Evolutionary conservation across 2,888 invertebrate genomes (phyloP), one percentile per base, ranked within the genome.

Genomic region (Hydrotaea cyrtoneurina): DNA sequence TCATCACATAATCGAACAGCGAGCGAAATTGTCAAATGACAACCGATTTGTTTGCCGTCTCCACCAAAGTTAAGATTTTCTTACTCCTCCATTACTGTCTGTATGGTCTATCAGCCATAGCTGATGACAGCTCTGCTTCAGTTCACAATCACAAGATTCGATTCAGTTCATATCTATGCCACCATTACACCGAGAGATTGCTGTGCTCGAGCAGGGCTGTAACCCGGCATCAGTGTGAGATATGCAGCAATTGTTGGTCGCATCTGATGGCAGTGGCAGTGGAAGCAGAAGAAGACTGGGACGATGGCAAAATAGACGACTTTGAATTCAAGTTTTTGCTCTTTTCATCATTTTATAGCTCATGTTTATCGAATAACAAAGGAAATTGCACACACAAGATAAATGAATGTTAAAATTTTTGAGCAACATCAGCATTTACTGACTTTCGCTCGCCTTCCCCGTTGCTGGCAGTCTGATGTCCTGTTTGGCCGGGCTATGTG

Each of bases 371-470:
- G 46, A 46, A 69, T 23, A 46, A 81, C 80, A 80, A 85, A 79
- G 84, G 76, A 85, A 85, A 76, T 73, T 85, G 79, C 78, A 46
- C 69, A 46, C 69, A 81, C 72, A 85, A 85, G 73, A 85, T 79
- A 79, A 81, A 85, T 85, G 59, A 79, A 81, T 76, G 76, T 43
- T 78, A 64, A 7, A 57, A 75, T 72, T 55, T 74, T 39, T 23
- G 7, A 57, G 43, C 43, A 57, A 13, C 21, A 5, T 31, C 69
- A 66, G 69, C 69, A 43, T 46, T 59, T 43, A 17, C n/a, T 15
- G 23, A 21, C 59, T 50, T 50, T n/a, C n/a, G n/a, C n/a, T n/a
- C n/a, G 50, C n/a, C n/a, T 50, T 50, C 23, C 23, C 3, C 50
- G 15, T 69, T n/a, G 39, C 23, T 69, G 15, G 50, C 31, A 26